Evolutionary conservation across 2,113 vertebrate species (phyloP).

Genomic region (Silurus asotus): DNA sequence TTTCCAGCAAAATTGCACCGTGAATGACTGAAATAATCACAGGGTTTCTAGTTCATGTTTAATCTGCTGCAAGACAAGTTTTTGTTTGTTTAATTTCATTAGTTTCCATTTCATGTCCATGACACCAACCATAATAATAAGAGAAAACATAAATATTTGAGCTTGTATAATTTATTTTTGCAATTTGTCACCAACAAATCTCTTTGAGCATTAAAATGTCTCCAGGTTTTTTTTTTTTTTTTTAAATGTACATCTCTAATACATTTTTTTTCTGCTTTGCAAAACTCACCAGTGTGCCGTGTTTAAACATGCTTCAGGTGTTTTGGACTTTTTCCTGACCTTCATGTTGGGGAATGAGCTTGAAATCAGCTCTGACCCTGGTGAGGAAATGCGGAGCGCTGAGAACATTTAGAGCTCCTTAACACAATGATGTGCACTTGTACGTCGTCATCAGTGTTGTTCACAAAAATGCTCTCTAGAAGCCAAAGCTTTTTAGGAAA

Average conservation of each 20-base stretch:
- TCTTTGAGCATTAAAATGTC: neutral
- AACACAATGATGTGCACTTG: neutral
- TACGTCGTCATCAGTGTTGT: neutral
- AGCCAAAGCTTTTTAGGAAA: neutral
- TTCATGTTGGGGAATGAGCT: conserved; percentile 2
- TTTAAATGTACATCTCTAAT: neutral
- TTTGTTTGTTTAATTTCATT: neutral
- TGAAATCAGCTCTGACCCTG: neutral
- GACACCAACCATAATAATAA: neutral
- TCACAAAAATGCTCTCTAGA: neutral
- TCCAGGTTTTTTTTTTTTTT: neutral
- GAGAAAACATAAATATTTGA: neutral
- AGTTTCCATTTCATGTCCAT: neutral
- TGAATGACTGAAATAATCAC: neutral
- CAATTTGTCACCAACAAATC: neutral
- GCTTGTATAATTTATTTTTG: neutral
- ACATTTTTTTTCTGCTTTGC: neutral
- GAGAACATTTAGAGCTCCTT: neutral
- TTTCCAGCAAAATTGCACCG: neutral
- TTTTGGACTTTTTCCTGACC: conserved; percentile 4
- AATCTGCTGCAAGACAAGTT: neutral
- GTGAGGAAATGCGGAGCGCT: neutral
- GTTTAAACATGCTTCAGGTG: neutral
- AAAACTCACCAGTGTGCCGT: neutral
- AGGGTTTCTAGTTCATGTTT: neutral